Base-by-base conservation (phyloP, 2,113 vertebrate genomes). In the Sialia sialis region DNA sequence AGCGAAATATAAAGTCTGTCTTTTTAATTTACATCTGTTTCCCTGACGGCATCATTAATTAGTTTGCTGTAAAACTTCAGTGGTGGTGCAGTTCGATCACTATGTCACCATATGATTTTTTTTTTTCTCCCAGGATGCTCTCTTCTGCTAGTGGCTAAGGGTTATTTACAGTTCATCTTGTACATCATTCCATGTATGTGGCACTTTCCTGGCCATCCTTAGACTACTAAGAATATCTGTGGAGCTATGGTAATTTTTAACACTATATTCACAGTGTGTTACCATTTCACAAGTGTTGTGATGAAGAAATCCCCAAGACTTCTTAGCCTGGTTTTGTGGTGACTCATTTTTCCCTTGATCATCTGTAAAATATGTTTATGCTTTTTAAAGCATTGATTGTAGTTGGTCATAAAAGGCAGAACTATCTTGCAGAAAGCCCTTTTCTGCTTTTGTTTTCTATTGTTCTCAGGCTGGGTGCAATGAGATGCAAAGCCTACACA, bases 401-500 rank as follows among this genome's bases (percentile, higher is more conserved):
- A 32, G 29, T 22, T 10, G 2, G 10, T 59, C 10, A 11, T 22
- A 8, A 44, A 59, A 58, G 16, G 19, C n/a, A 79, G 10, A 15
- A 55, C 29, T 8, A 11, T 21, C 39, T 43, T 63, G 10, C 16
- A 67, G 52, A 68, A 72, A 75, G 11, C 17, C 16, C 16, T 52
- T 68, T 76, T 34, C 36, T 89, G 21, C 1, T 84, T 77, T 87
- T 91, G 13, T 38, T 15, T 8, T 73, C 19, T 29, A 0, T 29
- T 70, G 43, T 49, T 10, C 48, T 84, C 21, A 30, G 18, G 8
- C 11, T 8, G 29, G 14, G 7, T 76, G 54, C 54, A 91, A 89
- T 0, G 5, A 38, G 63, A 8, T 68, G 12, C 20, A 56, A 19
- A 0, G 0, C 36, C n/a, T 66, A 41, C 2, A 0, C 11, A 16